These are phyloP conservation scores for Glandiceps talaboti DNA, from an alignment of 53 echinoderm and acorn worm genomes.

Conservation along the genomic window DNA sequence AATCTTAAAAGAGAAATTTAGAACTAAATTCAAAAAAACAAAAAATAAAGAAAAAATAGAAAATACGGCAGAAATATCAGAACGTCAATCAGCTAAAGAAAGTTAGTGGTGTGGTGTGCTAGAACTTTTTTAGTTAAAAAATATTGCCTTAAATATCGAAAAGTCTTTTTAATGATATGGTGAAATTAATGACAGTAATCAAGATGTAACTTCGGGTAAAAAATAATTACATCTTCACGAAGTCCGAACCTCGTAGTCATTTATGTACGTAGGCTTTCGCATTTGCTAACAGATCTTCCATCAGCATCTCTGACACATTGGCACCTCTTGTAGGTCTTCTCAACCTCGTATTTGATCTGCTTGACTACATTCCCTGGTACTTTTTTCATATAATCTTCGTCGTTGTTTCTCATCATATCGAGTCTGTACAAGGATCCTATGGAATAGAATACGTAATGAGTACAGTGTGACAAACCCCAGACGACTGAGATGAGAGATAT, in stretches of 20 bases:
- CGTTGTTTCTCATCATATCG: not conserved
- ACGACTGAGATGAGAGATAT: no score
- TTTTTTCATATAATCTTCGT: slow-evolving; percentile 16
- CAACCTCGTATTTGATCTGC: slow-evolving; percentile 20
- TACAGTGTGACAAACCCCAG: no score
- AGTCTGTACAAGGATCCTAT: not conserved
- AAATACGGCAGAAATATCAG: not conserved
- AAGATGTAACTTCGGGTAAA: not conserved
- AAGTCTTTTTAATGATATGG: not conserved
- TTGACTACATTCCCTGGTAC: slow-evolving; percentile 25
- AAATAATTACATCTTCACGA: not conserved
- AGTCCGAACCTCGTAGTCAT: not conserved
- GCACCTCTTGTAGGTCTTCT: slow-evolving; percentile 25
- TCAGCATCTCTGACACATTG: slow-evolving; percentile 36
- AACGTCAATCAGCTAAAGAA: not conserved
- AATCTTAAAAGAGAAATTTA: not conserved
- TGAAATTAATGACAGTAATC: not conserved
- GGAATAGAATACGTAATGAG: no score
- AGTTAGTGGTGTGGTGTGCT: not conserved
- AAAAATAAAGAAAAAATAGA: no score
- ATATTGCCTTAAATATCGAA: not conserved
- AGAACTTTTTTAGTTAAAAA: not conserved
- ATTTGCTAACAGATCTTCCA: slow-evolving; percentile 29
- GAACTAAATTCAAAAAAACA: not conserved
- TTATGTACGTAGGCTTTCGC: slow-evolving; percentile 14